Percentiles rank a stretch among this genome's conserved stretches.
Evolutionary conservation across 2,888 invertebrate species (phyloP).

Genomic region (Pandemis corylana): DNA sequence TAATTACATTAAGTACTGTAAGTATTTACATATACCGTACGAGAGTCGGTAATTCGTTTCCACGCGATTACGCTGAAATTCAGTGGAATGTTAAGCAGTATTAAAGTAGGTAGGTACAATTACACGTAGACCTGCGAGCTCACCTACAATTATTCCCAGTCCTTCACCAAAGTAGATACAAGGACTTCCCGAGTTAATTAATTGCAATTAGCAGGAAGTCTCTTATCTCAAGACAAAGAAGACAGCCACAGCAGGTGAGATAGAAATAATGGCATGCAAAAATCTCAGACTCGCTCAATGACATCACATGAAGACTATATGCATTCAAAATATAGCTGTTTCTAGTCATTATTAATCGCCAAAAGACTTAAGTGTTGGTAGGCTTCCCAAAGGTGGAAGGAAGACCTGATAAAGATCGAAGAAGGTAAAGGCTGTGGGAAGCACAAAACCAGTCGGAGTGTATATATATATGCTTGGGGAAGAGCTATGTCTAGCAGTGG

Average conservation of each 20-base stretch:
- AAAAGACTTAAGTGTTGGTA: no score
- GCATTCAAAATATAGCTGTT: no score
- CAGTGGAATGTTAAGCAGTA: constrained; percentile 15
- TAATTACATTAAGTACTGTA: no score
- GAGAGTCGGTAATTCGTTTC: neutral
- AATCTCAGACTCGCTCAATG: neutral
- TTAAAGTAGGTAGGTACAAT: constrained; percentile 17
- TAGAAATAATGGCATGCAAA: neutral
- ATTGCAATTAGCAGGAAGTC: constrained; percentile 47
- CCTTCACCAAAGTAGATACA: constrained; percentile 19
- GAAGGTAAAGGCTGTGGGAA: no score
- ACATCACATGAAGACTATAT: neutral
- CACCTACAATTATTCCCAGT: constrained; percentile 33
- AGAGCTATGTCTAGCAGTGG: no score
- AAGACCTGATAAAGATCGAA: no score
- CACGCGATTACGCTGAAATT: constrained; percentile 8
- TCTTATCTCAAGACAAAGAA: constrained; percentile 44
- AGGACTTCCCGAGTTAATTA: constrained; percentile 45
- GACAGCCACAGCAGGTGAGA: constrained; percentile 6
- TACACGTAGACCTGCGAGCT: constrained; percentile 27
- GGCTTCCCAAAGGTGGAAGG: no score
- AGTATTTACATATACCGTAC: no score
- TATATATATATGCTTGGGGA: no score
- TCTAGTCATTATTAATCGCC: no score
- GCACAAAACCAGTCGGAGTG: no score